Evolutionary conservation across 2,888 invertebrate genomes (phyloP).

Genomic region (Crocallis elinguaria): DNA sequence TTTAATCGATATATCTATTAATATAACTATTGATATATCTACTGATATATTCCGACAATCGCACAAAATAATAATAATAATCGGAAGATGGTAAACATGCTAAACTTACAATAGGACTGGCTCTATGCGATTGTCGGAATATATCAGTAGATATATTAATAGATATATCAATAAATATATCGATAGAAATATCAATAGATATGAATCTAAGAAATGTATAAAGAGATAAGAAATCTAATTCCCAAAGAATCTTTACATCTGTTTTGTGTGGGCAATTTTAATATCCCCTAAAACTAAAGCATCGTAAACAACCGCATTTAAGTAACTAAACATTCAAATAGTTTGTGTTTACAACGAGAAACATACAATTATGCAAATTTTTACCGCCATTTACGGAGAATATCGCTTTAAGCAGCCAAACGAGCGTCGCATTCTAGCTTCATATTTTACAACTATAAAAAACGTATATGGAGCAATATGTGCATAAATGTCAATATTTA

Average conservation of each 20-base stretch:
- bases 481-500: constrained; percentile 83
- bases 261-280: constrained; percentile 46
- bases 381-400: constrained; percentile 72
- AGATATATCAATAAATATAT: too few relatives aligned
- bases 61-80: too few relatives aligned
- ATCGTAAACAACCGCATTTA: constrained; percentile 64
- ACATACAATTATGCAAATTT: constrained; percentile 82
- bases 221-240: constrained; percentile 2
- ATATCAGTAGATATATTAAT: too few relatives aligned
- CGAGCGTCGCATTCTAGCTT: constrained; percentile 69
- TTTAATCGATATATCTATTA: too few relatives aligned
- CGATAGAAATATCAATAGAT: too few relatives aligned
- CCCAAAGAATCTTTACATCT: constrained; percentile 2
- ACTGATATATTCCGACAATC: too few relatives aligned
- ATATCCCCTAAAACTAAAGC: constrained; percentile 56
- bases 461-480: constrained; percentile 84
- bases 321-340: constrained; percentile 67
- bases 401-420: constrained; percentile 67
- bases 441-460: constrained; percentile 83
- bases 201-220: too few relatives aligned
- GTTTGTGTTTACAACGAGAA: constrained; percentile 71
- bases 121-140: too few relatives aligned
- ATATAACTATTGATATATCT: too few relatives aligned
- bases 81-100: too few relatives aligned
- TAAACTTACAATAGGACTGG: too few relatives aligned